Percentiles rank a stretch among this genome's conserved stretches.
Evolutionary conservation across 2,888 invertebrate genomes (phyloP).

Genomic region (Lottia gigantea): DNA sequence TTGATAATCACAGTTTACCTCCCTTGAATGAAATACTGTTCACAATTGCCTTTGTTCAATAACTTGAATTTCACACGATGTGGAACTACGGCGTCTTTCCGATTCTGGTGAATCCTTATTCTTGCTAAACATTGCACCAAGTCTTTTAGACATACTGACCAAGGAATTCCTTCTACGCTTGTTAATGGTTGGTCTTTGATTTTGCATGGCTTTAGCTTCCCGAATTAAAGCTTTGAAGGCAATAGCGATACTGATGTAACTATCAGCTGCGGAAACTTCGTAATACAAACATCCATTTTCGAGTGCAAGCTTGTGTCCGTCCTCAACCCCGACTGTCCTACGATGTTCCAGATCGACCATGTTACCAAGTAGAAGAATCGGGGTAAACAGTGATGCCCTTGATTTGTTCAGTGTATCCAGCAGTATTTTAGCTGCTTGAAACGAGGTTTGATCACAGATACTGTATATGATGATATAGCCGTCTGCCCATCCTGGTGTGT

Average conservation of each 20-base stretch:
- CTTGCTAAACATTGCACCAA: slow-evolving; percentile 55
- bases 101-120: slow-evolving; percentile 13
- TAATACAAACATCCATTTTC: slow-evolving; percentile 53
- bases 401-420: slow-evolving; percentile 37
- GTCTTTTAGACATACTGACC: slow-evolving; percentile 47
- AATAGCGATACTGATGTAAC: slow-evolving; percentile 42
- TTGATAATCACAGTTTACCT: too few relatives aligned
- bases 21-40: too few relatives aligned
- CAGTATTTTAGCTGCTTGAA: slow-evolving; percentile 70
- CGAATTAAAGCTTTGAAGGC: slow-evolving; percentile 51
- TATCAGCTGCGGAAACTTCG: slow-evolving; percentile 59
- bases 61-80: too few relatives aligned
- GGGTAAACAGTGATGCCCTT: slow-evolving; percentile 78
- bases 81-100: too few relatives aligned
- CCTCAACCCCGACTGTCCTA: slow-evolving; percentile 74
- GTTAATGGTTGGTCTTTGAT: slow-evolving; percentile 39
- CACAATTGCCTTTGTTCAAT: too few relatives aligned
- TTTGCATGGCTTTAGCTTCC: slow-evolving; percentile 50
- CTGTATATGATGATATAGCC: slow-evolving; percentile 86
- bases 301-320: slow-evolving; percentile 50
- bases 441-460: slow-evolving; percentile 81
- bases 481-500: slow-evolving; percentile 76
- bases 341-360: slow-evolving; percentile 77
- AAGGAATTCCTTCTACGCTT: slow-evolving; percentile 47
- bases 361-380: slow-evolving; percentile 82